Conservation (phyloP, 2,113 vertebrate species). For the Sphyrna mokarran region DNA sequence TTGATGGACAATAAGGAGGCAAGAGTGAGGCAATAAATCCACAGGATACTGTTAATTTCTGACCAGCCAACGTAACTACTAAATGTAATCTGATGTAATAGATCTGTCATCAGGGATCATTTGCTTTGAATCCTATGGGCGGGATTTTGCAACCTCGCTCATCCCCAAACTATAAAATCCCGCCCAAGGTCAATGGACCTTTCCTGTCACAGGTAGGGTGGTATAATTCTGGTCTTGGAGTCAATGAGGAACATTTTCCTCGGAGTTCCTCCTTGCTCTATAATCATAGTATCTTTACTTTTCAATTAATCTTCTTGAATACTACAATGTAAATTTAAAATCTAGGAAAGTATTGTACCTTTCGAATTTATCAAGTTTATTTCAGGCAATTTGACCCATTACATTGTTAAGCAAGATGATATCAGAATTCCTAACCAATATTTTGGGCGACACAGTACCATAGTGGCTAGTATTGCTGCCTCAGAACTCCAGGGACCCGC, state of each 20-base stretch:
- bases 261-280: background rate
- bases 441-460: no score
- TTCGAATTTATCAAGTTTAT: background rate
- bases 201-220: no score
- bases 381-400: background rate
- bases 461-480: no score
- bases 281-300: background rate
- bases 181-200: no score
- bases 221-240: background rate
- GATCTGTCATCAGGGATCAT: background rate
- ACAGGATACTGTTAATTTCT: background rate
- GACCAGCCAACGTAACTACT: background rate
- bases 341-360: background rate
- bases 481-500: no score
- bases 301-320: background rate
- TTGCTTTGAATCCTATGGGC: no score
- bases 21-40: background rate
- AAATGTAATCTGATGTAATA: background rate
- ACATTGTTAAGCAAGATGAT: background rate
- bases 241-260: background rate
- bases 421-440: background rate
- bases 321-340: background rate
- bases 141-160: no score
- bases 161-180: no score
- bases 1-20: no score